Percentiles rank a stretch among this genome's conserved stretches.
These are phyloP conservation scores for Zaprionus bogoriensis DNA, from an alignment of 2,888 invertebrate species.

Conservation along the genomic window DNA sequence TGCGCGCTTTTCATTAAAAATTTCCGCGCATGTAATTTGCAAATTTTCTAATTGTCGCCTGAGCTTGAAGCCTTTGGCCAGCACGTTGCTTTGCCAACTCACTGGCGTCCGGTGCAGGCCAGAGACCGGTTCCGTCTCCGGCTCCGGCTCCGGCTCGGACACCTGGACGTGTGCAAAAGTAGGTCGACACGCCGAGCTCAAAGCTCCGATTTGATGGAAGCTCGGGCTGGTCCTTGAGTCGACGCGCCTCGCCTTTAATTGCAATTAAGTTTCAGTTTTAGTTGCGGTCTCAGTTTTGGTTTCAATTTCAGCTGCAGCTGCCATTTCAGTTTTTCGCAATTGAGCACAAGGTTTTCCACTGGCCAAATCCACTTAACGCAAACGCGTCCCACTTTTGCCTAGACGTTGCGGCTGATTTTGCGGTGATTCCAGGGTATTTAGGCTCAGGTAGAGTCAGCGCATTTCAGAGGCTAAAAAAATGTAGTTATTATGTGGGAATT, in stretches of 20 bases:
- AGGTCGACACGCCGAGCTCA: slow-evolving; percentile 49
- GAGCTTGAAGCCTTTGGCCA: slow-evolving; percentile 69
- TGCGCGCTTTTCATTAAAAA: slow-evolving; percentile 65
- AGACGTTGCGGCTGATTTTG: slow-evolving; percentile 32
- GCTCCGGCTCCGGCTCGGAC: slow-evolving; percentile 1
- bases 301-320: slow-evolving; percentile 57
- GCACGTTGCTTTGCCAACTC: slow-evolving; percentile 52
- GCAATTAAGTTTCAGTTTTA: slow-evolving; percentile 68
- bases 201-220: slow-evolving; percentile 64
- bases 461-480: no score
- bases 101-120: slow-evolving; percentile 58
- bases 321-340: slow-evolving; percentile 45
- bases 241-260: slow-evolving; percentile 52
- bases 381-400: slow-evolving; percentile 24
- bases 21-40: slow-evolving; percentile 67
- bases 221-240: slow-evolving; percentile 48
- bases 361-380: slow-evolving; percentile 49
- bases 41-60: slow-evolving; percentile 79
- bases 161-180: slow-evolving; percentile 40
- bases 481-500: no score
- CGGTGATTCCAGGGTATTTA: neutral
- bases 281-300: slow-evolving; percentile 51
- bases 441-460: no score
- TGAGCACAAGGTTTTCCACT: slow-evolving; percentile 46
- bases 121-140: slow-evolving; percentile 37